These are phyloP conservation scores for Reinhardtius hippoglossoides DNA, from an alignment of 2,113 vertebrate genomes.

Conservation along the genomic window DNA sequence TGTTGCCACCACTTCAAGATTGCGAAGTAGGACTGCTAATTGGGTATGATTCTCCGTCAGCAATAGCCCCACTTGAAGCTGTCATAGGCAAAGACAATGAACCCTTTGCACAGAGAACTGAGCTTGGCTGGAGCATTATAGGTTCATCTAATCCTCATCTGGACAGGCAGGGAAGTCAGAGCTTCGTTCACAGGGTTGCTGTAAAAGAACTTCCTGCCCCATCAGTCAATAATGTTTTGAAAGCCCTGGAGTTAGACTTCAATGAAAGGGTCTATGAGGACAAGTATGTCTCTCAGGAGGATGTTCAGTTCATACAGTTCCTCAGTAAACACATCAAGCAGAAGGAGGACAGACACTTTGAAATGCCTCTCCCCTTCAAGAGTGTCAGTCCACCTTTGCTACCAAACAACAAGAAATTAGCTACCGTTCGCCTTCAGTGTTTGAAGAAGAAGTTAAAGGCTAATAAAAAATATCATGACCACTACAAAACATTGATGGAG, in stretches of 20 bases:
- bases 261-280: background rate
- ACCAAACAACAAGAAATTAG: constrained; percentile 12
- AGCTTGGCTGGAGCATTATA: too few species aligned
- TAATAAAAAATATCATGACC: background rate
- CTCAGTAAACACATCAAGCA: background rate
- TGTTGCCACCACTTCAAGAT: constrained; percentile 16
- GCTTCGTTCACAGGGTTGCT: constrained; percentile 10
- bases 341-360: background rate
- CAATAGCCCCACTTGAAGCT: constrained; percentile 7
- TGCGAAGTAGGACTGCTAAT: constrained; percentile 33
- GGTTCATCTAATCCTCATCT: too few species aligned
- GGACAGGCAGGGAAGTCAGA: background rate
- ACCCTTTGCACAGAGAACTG: too few species aligned
- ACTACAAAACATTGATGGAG: background rate
- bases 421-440: background rate
- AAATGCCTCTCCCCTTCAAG: constrained; percentile 5
- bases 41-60: constrained; percentile 29
- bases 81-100: background rate
- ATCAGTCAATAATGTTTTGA: background rate
- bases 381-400: background rate
- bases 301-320: background rate
- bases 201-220: constrained; percentile 15
- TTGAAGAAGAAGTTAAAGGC: background rate
- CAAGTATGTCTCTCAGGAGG: constrained; percentile 1
- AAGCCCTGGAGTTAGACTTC: background rate